Evolutionary conservation across 1,140 invertebrate species (phyloP).

Genomic region (Cotesia vestalis): DNA sequence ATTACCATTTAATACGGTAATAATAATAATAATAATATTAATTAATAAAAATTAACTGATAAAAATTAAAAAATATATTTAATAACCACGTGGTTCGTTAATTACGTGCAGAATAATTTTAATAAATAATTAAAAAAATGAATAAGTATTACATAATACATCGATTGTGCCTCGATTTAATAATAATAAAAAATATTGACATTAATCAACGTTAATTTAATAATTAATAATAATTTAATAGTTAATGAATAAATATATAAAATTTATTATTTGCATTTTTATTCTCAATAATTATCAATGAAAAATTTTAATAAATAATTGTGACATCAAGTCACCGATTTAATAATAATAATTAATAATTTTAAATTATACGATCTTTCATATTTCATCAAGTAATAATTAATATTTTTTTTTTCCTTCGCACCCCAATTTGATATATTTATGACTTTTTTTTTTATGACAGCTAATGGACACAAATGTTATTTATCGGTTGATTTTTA

Average conservation of each 20-base stretch:
- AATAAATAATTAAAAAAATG: slow-evolving; percentile 25
- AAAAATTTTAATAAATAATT: slow-evolving; percentile 16
- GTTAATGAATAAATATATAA: slow-evolving; percentile 30
- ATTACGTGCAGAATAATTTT: slow-evolving; percentile 33
- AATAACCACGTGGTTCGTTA: slow-evolving; percentile 26
- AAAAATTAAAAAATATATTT: slow-evolving; percentile 22
- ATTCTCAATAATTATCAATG: not conserved
- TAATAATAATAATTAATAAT: too few species aligned
- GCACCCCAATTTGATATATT: slow-evolving; percentile 10
- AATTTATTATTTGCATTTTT: not conserved
- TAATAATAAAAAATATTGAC: slow-evolving; percentile 33
- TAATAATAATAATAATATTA: slow-evolving; percentile 20
- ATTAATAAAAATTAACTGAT: slow-evolving; percentile 9
- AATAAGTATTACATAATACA: slow-evolving; percentile 11
- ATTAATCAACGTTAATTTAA: slow-evolving; percentile 29
- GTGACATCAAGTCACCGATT: too few species aligned
- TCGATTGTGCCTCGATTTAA: slow-evolving; percentile 25
- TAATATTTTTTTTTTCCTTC: too few species aligned
- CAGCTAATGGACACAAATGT: not conserved
- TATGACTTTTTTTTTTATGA: slow-evolving; percentile 25
- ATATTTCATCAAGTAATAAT: too few species aligned
- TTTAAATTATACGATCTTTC: too few species aligned
- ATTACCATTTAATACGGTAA: not conserved
- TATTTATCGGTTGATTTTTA: slow-evolving; percentile 7
- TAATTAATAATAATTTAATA: not conserved